phyloP scores from a whole-genome alignment of 2,113 vertebrate species.

The Holacanthus passer region DNA sequence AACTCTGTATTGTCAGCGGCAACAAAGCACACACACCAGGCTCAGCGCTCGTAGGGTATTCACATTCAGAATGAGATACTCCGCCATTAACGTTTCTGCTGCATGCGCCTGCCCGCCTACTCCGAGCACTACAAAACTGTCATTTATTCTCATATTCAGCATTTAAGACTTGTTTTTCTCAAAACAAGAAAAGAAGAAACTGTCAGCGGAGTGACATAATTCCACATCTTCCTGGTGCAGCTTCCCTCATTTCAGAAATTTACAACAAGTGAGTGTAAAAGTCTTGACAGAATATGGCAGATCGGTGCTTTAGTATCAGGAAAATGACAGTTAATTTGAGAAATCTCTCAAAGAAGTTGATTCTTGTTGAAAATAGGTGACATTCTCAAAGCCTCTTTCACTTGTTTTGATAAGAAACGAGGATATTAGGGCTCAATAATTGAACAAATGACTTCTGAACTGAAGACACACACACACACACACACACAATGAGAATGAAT shows the following conservation, averaged over 20 bases:
- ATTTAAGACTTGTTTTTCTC: constrained; percentile 31
- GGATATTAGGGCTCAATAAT: background rate
- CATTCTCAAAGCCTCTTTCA: background rate
- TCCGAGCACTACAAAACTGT: constrained; percentile 17
- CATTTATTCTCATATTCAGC: constrained; percentile 32
- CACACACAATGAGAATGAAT: constrained; percentile 1
- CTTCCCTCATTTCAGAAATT: constrained; percentile 42
- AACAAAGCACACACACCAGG: constrained; percentile 75
- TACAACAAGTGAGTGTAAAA: background rate
- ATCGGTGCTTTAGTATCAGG: background rate
- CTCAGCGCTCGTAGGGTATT: constrained; percentile 60
- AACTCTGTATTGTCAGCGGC: constrained; percentile 69
- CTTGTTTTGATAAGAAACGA: constrained; percentile 7
- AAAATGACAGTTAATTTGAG: constrained; percentile 15
- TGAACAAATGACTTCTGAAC: constrained; percentile 3
- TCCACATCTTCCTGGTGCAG: background rate
- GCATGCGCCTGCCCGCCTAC: constrained; percentile 38
- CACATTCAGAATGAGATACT: constrained; percentile 52
- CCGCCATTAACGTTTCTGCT: constrained; percentile 45
- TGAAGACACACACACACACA: background rate
- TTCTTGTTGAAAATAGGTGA: background rate
- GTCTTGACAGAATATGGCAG: constrained; percentile 1
- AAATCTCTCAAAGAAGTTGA: background rate
- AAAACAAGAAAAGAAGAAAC: constrained; percentile 11
- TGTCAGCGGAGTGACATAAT: constrained; percentile 8